Evolutionary conservation across 2,888 invertebrate genomes (phyloP), one percentile per base, ranked within the genome.

Genomic region (Prosapia bicincta): DNA sequence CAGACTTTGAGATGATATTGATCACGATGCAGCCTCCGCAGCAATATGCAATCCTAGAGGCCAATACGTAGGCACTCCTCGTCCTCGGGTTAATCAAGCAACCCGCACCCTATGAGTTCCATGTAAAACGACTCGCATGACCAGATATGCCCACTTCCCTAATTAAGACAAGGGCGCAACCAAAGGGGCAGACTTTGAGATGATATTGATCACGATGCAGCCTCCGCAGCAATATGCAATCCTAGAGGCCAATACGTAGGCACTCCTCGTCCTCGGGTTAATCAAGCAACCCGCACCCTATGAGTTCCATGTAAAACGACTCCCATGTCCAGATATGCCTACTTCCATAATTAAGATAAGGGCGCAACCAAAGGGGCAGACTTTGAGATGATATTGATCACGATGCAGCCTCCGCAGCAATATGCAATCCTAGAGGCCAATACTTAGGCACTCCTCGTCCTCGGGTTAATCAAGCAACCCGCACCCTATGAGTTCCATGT

Each of bases 81-180:
- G 15, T 38, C 15, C 54, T 3, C 3, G 0, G 13, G 20, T 54
- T 54, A 54, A 20, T 54, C 3, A 38, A 54, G n/a, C n/a, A n/a
- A n/a, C n/a, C n/a, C n/a, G n/a, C n/a, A n/a, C n/a, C n/a, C n/a
- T n/a, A n/a, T n/a, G n/a, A n/a, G n/a, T n/a, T n/a, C n/a, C n/a
- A n/a, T n/a, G n/a, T n/a, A n/a, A n/a, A n/a, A n/a, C n/a, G n/a
- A n/a, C n/a, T n/a, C n/a, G n/a, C 9, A 54, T 54, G 54, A 20
- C 54, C 54, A 20, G 6, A 54, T 3, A 54, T n/a, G 3, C 20
- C 20, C 13, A n/a, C 20, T 6, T 9, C 20, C 54, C 54, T 54
- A 54, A 54, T 54, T 54, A 54, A 54, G 54, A 54, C 54, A 54
- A 54, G 54, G 54, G 54, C 54, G 54, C 54, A 54, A 54, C 54